phyloP scores from a whole-genome alignment of 2,797 vertebrate species.

The Zonotrichia albicollis region DNA sequence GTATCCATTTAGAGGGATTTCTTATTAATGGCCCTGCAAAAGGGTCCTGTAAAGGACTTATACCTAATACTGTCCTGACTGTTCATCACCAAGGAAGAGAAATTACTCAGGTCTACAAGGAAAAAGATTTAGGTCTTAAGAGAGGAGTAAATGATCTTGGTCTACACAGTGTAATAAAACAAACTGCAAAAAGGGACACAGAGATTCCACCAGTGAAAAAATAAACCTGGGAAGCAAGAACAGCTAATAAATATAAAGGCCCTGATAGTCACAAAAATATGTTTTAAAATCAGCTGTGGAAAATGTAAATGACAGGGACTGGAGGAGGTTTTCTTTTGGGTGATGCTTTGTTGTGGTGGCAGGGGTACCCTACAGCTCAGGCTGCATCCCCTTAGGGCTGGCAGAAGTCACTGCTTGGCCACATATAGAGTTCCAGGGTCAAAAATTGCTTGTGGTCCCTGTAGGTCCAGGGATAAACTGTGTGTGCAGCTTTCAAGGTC shows the following conservation, averaged over 20 bases:
- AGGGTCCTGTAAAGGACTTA: not conserved
- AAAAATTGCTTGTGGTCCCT: not conserved
- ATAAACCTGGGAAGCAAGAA: not conserved
- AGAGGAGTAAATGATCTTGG: not conserved
- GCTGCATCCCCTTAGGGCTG: not conserved
- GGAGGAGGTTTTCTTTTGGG: not conserved
- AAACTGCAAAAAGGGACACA: not conserved
- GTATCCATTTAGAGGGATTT: not conserved
- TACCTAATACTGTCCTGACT: not conserved
- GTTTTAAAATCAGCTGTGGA: not conserved
- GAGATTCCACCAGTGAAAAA: not conserved
- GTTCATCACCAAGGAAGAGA: not conserved
- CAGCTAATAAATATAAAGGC: not conserved
- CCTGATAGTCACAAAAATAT: not conserved
- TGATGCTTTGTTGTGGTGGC: not conserved
- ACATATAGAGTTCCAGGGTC: not conserved
- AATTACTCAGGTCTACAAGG: not conserved
- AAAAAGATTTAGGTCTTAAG: not conserved
- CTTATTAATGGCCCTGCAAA: not conserved
- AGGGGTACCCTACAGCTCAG: rapidly evolving
- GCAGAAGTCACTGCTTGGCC: not conserved
- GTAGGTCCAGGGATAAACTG: not conserved
- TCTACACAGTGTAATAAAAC: not conserved
- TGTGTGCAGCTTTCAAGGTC: not conserved
- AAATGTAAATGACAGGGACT: not conserved